Evolutionary conservation across 2,113 vertebrate species (phyloP).

Genomic region (Pimephales promelas): DNA sequence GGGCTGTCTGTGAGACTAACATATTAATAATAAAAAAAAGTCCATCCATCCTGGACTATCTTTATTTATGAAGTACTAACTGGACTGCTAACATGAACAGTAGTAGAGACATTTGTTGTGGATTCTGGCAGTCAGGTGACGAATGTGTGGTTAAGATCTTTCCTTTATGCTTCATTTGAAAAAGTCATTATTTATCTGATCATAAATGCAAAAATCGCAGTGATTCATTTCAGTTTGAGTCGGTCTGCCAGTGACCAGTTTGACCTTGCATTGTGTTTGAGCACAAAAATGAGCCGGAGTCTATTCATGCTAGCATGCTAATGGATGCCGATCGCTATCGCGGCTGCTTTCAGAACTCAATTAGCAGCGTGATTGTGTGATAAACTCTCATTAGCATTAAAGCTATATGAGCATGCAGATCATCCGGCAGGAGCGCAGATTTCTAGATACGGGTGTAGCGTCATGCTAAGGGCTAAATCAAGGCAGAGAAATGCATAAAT

Average conservation of each 20-base stretch:
- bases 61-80: neutral
- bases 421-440: neutral
- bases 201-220: conserved; percentile 58
- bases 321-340: conserved; percentile 69
- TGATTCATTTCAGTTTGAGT: conserved; percentile 65
- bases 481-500: neutral
- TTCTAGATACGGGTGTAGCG: neutral
- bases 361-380: conserved; percentile 74
- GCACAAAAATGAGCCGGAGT: conserved; percentile 54
- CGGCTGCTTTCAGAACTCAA: conserved; percentile 73
- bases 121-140: neutral
- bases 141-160: neutral
- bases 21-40: no score
- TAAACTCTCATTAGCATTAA: conserved; percentile 72
- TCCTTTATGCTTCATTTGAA: conserved; percentile 19
- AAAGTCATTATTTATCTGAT: conserved; percentile 58
- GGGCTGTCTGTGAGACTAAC: no score
- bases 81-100: neutral
- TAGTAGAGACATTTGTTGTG: neutral
- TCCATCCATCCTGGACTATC: neutral
- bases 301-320: conserved; percentile 67
- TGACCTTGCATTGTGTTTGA: conserved; percentile 72
- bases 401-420: conserved; percentile 44
- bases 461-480: conserved; percentile 11
- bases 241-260: conserved; percentile 58